Evolutionary conservation across 2,888 invertebrate genomes (phyloP), one percentile per base, ranked within the genome.

Genomic region (Callinectes sapidus): DNA sequence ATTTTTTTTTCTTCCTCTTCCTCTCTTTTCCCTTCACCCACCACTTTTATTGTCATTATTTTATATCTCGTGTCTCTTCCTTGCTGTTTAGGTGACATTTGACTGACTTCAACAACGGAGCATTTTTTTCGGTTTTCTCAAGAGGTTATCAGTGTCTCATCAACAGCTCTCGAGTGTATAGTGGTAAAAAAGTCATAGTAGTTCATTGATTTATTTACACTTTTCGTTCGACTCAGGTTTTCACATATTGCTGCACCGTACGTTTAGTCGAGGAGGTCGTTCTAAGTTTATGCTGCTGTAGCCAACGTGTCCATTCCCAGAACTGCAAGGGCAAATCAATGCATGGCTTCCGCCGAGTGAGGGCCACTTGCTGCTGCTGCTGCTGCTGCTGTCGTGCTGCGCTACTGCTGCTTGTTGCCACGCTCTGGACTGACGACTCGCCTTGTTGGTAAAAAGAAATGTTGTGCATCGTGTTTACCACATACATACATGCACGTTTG

Each of bases 301-400:
- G 81, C 35, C 35, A 16, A 35, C 81, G 81, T 81, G 81, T 81
- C 35, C 81, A 35, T 81, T 81, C 81, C 81, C 81, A 81, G 81
- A 81, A 81, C 81, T 81, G 35, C 81, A 81, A 18, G 35, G 81
- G 14, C 35, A 81, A 81, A 81, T 81, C 81, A 81, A 81, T 81
- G 81, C 81, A 35, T 35, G 32, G 81, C 81, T 81, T 81, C 35
- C 81, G 81, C 35, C 35, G 2, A 2, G 81, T 81, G 81, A 81
- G 81, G 81, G 81, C 81, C 81, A 32, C 35, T 81, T 81, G 81
- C 81, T 81, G 81, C 81, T n/a, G n/a, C n/a, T n/a, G n/a, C n/a
- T n/a, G n/a, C n/a, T n/a, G n/a, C 81, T 35, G 81, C 32, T 16
- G 32, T 16, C 16, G 81, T 35, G 81, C 35, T 18, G n/a, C 28